Base-by-base conservation (phyloP, 2,888 invertebrate genomes). In the Agriopis aurantiaria region DNA sequence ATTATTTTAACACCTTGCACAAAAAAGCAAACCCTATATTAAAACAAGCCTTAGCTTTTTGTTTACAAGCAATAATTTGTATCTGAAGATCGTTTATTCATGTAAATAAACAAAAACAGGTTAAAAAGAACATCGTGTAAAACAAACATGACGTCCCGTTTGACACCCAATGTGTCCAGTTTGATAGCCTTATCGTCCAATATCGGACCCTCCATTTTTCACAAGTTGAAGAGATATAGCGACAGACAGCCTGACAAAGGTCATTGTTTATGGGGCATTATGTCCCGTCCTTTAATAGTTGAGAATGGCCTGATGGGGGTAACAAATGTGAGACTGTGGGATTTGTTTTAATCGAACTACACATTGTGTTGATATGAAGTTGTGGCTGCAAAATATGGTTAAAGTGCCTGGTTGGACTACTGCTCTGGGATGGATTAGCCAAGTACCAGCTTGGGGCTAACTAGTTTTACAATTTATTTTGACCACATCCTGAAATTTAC, bases 251-350 rank as follows among this genome's bases (percentile, higher is more conserved):
- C 60, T 72, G 83, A 83, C 80, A 79, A 75, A 74, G 83, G 84
- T 71, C 73, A 72, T 69, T 78, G 75, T 83, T 82, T 82, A 83
- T 80, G 72, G 76, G 75, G 72, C 75, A 65, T 76, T 76, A 66
- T 65, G 69, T 60, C 68, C 65, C 63, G 17, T 53, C 71, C 70
- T 64, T 75, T 77, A 78, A 80, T 69, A 76, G 68, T 74, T 73
- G 60, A 52, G 55, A 69, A 65, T 59, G 41, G 51, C 40, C 62
- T 56, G 62, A 59, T 65, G 59, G 63, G 45, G 65, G 7, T 40
- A 11, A 11, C 8, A 51, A 58, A 51, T 49, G 41, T 9, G 60
- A 40, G 33, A 10, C 49, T 41, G 33, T 33, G 49, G 40, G 52
- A 58, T 65, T 58, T 59, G 65, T 52, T 52, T 60, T 14, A 46